Evolutionary conservation across 2,888 invertebrate genomes (phyloP).

Genomic region (Sipha maydis): DNA sequence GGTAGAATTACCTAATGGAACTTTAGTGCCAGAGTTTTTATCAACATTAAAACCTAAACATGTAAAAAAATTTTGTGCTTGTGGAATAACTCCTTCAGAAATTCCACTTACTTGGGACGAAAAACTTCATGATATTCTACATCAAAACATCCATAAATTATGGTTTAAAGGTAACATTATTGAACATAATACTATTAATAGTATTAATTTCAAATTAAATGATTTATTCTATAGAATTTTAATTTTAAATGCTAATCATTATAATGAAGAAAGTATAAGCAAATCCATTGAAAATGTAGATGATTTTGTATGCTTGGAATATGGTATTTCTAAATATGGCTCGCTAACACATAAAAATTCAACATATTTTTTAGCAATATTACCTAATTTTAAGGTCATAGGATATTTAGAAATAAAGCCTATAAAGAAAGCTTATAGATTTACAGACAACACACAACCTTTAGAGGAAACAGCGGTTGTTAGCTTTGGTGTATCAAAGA

Average conservation of each 20-base stretch:
- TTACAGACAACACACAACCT: neutral
- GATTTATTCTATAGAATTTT: constrained; percentile 29
- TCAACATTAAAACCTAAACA: constrained; percentile 43
- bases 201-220: constrained; percentile 27
- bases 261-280: neutral
- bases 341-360: neutral
- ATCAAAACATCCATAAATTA: constrained; percentile 50
- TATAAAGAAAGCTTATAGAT: neutral
- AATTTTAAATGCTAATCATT: neutral
- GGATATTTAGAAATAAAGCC: constrained; percentile 52
- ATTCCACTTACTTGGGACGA: constrained; percentile 32
- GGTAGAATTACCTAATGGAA: constrained; percentile 50
- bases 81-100: constrained; percentile 39
- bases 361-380: constrained; percentile 38
- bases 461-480: neutral
- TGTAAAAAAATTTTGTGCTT: constrained; percentile 45
- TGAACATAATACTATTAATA: neutral
- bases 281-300: constrained; percentile 25
- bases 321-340: constrained; percentile 14
- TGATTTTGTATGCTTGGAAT: constrained; percentile 45
- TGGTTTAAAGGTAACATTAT: constrained; percentile 21
- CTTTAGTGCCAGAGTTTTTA: constrained; percentile 44
- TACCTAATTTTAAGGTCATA: constrained; percentile 36
- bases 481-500: constrained; percentile 40
- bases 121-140: constrained; percentile 39